phyloP scores from a whole-genome alignment of 2,113 vertebrate species.

The Apeltes quadracus region DNA sequence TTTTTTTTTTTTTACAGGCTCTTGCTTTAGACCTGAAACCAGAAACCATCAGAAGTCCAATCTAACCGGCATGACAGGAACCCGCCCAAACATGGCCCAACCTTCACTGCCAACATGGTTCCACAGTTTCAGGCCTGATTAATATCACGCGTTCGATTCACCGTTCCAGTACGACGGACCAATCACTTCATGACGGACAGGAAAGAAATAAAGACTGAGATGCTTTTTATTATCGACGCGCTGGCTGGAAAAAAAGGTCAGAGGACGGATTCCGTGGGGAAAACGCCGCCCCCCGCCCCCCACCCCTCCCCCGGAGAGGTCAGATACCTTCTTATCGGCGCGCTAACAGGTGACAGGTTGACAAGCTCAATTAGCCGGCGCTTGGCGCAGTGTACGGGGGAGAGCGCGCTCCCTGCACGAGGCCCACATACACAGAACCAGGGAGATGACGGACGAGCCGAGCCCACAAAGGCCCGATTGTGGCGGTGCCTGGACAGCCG shows the following conservation, averaged over 20 bases:
- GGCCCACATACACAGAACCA: slow-evolving; percentile 77
- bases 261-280: slow-evolving; percentile 17
- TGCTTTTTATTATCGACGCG: not conserved
- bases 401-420: slow-evolving; percentile 67
- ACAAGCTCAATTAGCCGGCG: slow-evolving; percentile 81
- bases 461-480: slow-evolving; percentile 76
- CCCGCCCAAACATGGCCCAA: slow-evolving; percentile 16
- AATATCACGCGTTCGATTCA: not conserved
- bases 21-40: slow-evolving; percentile 56
- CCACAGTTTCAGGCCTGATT: not conserved
- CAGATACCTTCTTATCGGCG: slow-evolving; percentile 81
- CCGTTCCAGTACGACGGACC: not conserved
- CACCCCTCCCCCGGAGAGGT: slow-evolving; percentile 59
- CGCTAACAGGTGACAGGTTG: slow-evolving; percentile 73
- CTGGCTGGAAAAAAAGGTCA: not conserved
- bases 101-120: not conserved
- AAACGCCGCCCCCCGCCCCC: too few relatives aligned
- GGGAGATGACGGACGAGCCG: slow-evolving; percentile 74
- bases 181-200: not conserved
- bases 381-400: slow-evolving; percentile 69
- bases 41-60: slow-evolving; percentile 32
- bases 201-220: not conserved
- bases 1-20: slow-evolving; percentile 23
- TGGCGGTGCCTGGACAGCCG: slow-evolving; percentile 54
- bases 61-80: slow-evolving; percentile 34